Base-by-base conservation (phyloP, 2,888 invertebrate genomes). In the Plebejus anna region DNA sequence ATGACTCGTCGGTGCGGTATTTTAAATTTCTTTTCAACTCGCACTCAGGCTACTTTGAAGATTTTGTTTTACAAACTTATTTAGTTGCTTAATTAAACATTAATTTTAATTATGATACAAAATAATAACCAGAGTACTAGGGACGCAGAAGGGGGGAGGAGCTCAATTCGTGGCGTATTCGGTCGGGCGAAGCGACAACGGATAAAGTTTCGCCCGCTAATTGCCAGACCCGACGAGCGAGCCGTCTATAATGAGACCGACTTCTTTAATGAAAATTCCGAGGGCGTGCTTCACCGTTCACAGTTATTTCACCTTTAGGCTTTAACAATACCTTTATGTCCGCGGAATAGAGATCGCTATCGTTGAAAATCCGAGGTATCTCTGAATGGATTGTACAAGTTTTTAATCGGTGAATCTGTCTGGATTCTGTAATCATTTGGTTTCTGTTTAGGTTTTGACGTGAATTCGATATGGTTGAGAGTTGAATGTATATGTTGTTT, bases 221-320 rank as follows among this genome's bases (percentile, higher is more conserved):
- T 91, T 92, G 89, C 89, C 87, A 85, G 85, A 84, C 80, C 78
- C 82, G 84, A 85, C 84, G 86, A 86, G 85, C 85, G 83, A 82
- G 87, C 88, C 87, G 89, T 88, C 89, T 89, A 87, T 91, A 92
- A 91, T 91, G 92, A 91, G 89, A 89, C 89, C 73, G 88, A 89
- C 89, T 89, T 88, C 90, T 91, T 89, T 91, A 92, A 90, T 91
- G 89, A 89, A 91, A 90, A 91, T 91, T 86, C 90, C 88, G 84
- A 85, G 85, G 81, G 86, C 87, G 86, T 84, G 82, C 82, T 85
- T 84, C 84, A 84, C 84, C 85, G 84, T 55, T 16, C 55, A 16
- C 1, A 16, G 3, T 16, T 13, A 16, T 16, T 55, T 55, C 16
- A 55, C 4, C 55, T 16, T 22, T 22, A 22, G 22, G 22, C 22